Base-by-base conservation (phyloP, 1,140 invertebrate genomes). In the Cardiocondyla obscurior region DNA sequence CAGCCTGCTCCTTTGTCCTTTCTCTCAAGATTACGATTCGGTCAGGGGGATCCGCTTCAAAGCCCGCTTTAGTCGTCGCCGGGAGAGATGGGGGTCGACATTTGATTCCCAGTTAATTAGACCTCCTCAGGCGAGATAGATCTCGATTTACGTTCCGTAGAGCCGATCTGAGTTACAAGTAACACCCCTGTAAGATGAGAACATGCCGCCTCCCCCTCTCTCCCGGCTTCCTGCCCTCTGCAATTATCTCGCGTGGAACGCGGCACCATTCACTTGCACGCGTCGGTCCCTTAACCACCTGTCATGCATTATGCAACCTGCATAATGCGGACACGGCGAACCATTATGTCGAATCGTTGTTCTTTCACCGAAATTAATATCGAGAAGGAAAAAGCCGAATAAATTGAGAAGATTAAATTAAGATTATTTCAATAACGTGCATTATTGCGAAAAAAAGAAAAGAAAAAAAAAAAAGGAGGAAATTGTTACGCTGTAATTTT, bases 61-160 rank as follows among this genome's bases (percentile, higher is more conserved):
- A 30, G 39, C 30, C 36, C 6, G 46, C 39, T 79, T 39, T n/a
- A 73, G 46, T 62, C 60, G 51, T 30, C 14, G 42, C 16, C 39
- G 33, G 30, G 10, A 49, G 65, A 25, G 51, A 19, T 33, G 10
- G 22, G 22, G 49, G 58, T 25, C 22, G 83, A 76, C 57, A 67
- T 86, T 87, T 87, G 81, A 87, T 87, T 87, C 77, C 49, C 73
- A 28, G 60, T 87, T 86, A 87, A 87, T 86, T 86, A 86, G 33
- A 62, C 42, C 33, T 12, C 53, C 33, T 25, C 62, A 36, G 42
- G 25, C 55, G 19, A 49, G 39, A 36, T 53, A 44, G 33, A 72
- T 67, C 70, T 85, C 70, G 83, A 83, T 83, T 83, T 83, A 77
- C 64, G 44, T 70, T 62, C 60, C 77, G 33, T 69, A 42, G 4